Evolutionary conservation across 1,140 invertebrate species (phyloP).

Genomic region (Chironomus striatipennis): DNA sequence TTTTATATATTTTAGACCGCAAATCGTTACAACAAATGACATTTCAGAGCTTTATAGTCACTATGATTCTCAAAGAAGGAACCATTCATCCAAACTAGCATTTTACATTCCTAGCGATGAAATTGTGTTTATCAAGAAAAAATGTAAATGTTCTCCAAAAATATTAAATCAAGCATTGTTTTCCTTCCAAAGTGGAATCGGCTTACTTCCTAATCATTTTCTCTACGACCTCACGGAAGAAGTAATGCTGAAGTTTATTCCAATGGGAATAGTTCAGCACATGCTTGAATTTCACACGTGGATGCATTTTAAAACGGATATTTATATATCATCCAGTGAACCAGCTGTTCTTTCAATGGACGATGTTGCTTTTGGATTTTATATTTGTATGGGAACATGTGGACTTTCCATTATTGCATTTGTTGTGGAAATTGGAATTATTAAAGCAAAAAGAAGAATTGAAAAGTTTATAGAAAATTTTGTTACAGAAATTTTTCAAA

Average conservation of each 20-base stretch:
- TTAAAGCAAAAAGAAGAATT: too few species aligned
- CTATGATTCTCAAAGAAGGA: neutral
- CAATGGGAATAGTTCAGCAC: neutral
- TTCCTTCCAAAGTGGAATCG: neutral
- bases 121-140: neutral
- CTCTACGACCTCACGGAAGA: neutral
- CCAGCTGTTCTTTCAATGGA: neutral
- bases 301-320: neutral
- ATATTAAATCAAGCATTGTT: neutral
- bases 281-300: neutral
- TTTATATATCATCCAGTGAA: neutral
- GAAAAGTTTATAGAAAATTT: too few species aligned
- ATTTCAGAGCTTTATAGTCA: neutral
- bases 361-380: neutral
- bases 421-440: neutral
- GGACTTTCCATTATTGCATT: neutral
- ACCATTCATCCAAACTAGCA: neutral
- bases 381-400: neutral
- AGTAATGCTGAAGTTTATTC: neutral
- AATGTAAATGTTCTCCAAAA: neutral
- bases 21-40: neutral
- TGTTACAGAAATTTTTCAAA: too few species aligned
- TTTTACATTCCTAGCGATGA: neutral
- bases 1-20: neutral
- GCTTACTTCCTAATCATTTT: neutral